These are phyloP conservation scores for Micropterix aruncella DNA, from an alignment of 2,888 invertebrate species.

Conservation along the genomic window DNA sequence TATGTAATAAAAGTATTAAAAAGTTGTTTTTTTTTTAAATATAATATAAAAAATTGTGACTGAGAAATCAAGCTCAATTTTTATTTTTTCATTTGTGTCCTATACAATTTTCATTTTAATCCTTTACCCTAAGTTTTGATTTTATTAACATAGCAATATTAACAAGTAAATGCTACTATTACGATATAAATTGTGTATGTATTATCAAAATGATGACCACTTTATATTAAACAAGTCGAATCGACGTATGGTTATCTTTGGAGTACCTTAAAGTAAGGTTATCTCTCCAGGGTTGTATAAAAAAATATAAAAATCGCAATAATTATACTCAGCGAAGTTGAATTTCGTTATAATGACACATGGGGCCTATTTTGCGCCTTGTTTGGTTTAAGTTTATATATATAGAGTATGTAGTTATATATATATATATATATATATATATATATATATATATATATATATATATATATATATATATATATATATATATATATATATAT, in stretches of 20 bases:
- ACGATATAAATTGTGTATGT: background rate
- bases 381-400: too few relatives aligned
- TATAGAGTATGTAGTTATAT: too few relatives aligned
- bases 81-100: background rate
- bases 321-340: too few relatives aligned
- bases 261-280: background rate
- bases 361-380: too few relatives aligned
- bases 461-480: too few relatives aligned
- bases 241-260: background rate
- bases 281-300: constrained; percentile 1
- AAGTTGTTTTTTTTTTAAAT: background rate
- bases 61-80: background rate
- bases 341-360: too few relatives aligned
- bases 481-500: too few relatives aligned
- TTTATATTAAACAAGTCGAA: background rate
- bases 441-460: too few relatives aligned
- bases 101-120: background rate
- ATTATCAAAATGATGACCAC: background rate
- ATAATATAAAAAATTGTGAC: background rate
- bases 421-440: too few relatives aligned
- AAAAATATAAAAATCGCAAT: too few relatives aligned
- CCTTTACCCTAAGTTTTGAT: background rate
- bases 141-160: background rate
- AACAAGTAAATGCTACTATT: background rate
- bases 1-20: too few relatives aligned